Conservation (phyloP, 2,797 vertebrate species). For the Clarias fuscus region DNA sequence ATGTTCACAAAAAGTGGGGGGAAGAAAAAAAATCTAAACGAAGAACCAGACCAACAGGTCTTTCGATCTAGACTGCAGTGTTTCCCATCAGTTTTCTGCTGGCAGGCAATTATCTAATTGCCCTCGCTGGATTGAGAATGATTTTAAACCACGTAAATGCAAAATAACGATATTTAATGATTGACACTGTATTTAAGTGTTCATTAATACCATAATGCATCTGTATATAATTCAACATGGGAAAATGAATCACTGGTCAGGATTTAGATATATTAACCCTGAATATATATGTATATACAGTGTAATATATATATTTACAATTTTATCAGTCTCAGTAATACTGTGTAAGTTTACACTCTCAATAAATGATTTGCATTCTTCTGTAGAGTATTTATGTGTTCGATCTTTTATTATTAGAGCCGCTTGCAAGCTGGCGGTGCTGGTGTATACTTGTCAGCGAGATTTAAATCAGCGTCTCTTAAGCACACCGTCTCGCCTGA, state of each 20-base stretch:
- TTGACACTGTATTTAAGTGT: background rate
- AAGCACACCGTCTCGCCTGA: background rate
- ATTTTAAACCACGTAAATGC: slow-evolving; percentile 17
- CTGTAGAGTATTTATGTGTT: background rate
- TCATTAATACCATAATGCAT: background rate
- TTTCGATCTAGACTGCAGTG: background rate
- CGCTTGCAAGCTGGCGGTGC: background rate
- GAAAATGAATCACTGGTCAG: background rate
- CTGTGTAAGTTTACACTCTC: background rate
- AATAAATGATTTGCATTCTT: background rate
- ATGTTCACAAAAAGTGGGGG: background rate
- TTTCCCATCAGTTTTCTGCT: slow-evolving; percentile 35
- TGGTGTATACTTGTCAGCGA: background rate
- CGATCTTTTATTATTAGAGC: background rate
- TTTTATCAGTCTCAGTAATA: background rate
- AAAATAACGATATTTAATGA: background rate
- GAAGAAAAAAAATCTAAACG: background rate
- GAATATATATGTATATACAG: no score
- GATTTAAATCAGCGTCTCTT: background rate
- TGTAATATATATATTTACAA: no score
- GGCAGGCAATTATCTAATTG: slow-evolving; percentile 50
- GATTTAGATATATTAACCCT: background rate
- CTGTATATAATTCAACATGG: slow-evolving; percentile 4
- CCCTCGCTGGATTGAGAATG: slow-evolving; percentile 30
- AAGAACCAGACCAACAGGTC: slow-evolving; percentile 7